phyloP scores from a whole-genome alignment of 2,888 invertebrate species.

The Cartodere bifasciata region DNA sequence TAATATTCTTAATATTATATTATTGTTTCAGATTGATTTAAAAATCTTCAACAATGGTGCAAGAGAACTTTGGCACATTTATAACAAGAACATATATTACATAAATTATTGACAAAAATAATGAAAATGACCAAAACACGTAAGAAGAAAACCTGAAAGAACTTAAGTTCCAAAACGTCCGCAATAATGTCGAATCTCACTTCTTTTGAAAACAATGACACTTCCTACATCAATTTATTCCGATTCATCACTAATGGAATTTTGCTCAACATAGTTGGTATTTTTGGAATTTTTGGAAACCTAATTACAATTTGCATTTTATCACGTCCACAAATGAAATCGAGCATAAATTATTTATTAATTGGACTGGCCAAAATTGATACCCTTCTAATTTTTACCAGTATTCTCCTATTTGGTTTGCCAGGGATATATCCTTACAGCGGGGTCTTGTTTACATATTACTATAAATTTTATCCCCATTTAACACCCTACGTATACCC shows the following conservation, averaged over 20 bases:
- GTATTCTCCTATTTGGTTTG: slow-evolving; percentile 75
- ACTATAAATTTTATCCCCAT: slow-evolving; percentile 66
- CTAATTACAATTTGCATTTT: slow-evolving; percentile 82
- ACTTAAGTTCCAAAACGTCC: too few relatives aligned
- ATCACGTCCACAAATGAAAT: slow-evolving; percentile 87
- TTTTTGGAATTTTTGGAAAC: slow-evolving; percentile 81
- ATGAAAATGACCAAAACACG: too few relatives aligned
- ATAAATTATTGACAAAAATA: too few relatives aligned
- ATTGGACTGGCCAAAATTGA: slow-evolving; percentile 91
- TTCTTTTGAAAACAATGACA: too few relatives aligned
- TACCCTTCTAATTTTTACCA: slow-evolving; percentile 77
- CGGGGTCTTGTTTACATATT: slow-evolving; percentile 61
- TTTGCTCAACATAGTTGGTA: slow-evolving; percentile 64
- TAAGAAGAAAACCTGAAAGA: too few relatives aligned
- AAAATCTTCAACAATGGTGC: too few relatives aligned
- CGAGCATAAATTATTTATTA: slow-evolving; percentile 88
- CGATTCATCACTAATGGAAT: slow-evolving; percentile 76
- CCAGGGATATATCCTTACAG: slow-evolving; percentile 78
- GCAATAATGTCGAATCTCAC: too few relatives aligned
- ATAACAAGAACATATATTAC: too few relatives aligned
- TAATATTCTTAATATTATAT: too few relatives aligned
- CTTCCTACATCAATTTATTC: too few relatives aligned
- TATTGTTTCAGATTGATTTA: too few relatives aligned
- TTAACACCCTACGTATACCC: slow-evolving; percentile 73
- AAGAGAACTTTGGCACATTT: too few relatives aligned